Evolutionary conservation across 1,140 invertebrate genomes (phyloP), one percentile per base, ranked within the genome.

Genomic region (Lordiphosa mommai): DNA sequence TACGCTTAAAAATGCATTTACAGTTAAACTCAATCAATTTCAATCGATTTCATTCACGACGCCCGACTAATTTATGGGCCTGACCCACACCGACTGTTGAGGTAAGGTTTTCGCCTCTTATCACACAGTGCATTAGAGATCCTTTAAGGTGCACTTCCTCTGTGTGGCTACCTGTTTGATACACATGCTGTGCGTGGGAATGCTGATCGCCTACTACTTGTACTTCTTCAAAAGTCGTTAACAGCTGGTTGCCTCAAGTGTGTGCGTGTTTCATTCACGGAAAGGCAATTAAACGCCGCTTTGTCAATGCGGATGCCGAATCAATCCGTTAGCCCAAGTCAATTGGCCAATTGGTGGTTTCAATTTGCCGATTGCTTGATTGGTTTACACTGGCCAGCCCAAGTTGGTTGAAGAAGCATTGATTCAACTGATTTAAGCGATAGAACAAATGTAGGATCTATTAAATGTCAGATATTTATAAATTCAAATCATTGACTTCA

Each of bases 1-100:
- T 77, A 84, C 77, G 72, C 77, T 82, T 82, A 82, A 82, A 82
- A 82, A 82, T 82, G 77, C 77, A 82, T 84, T 84, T 84, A 84
- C 77, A 84, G 77, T 84, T 84, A 84, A 84, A 85, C 77, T 84
- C 79, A 84, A 84, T 84, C 72, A 84, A 70, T 72, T 84, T 72
- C 77, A 77, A 85, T 84, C 72, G 72, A 69, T 72, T 84, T 84
- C 77, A 84, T 85, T 84, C 66, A 72, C 65, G 66, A 52, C 53
- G 38, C 38, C 68, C 50, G 16, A 30, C 36, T 33, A 41, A 53
- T 53, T 53, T 53, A 53, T 53, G 50, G 20, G 3, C 29, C 16
- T 16, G 16, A 16, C 46, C 37, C 32, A 14, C 27, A 20, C 32
- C n/a, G 38, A 38, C 27, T 14, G 37, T 36, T 49, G 47, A 49